phyloP scores from a whole-genome alignment of 2,797 vertebrate species.

The Simalia tracyae region DNA sequence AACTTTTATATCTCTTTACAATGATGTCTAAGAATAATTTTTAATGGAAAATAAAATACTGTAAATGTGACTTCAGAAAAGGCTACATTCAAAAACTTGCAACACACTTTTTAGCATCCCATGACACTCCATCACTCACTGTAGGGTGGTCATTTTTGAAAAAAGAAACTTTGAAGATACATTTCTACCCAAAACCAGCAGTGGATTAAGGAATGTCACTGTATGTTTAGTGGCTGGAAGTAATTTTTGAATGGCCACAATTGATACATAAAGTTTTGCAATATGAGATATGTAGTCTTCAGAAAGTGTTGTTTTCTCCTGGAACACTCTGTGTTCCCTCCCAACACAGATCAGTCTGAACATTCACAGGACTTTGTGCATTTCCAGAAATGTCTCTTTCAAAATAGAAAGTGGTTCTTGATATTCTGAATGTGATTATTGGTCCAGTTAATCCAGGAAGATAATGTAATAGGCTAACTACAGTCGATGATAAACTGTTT shows the following conservation, averaged over 20 bases:
- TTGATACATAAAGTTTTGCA: background rate
- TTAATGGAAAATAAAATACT: background rate
- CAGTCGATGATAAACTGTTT: background rate
- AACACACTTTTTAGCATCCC: background rate
- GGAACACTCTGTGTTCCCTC: background rate
- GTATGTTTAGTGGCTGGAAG: background rate
- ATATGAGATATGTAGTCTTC: background rate
- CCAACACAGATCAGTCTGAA: background rate
- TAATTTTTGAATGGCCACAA: background rate
- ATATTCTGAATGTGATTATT: background rate
- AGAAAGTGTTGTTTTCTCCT: background rate
- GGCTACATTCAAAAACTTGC: background rate
- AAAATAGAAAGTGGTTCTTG: background rate
- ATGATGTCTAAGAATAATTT: background rate
- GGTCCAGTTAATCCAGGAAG: background rate
- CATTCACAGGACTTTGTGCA: background rate
- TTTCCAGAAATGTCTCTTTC: background rate
- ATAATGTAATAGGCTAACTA: background rate
- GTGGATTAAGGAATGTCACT: background rate
- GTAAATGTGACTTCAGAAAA: background rate
- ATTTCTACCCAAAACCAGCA: background rate
- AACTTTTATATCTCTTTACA: constrained; percentile 26
- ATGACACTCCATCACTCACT: background rate
- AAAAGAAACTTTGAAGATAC: background rate
- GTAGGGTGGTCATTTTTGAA: background rate